Evolutionary conservation across 2,888 invertebrate genomes (phyloP), one percentile per base, ranked within the genome.

Genomic region (Xanthia icteritia): DNA sequence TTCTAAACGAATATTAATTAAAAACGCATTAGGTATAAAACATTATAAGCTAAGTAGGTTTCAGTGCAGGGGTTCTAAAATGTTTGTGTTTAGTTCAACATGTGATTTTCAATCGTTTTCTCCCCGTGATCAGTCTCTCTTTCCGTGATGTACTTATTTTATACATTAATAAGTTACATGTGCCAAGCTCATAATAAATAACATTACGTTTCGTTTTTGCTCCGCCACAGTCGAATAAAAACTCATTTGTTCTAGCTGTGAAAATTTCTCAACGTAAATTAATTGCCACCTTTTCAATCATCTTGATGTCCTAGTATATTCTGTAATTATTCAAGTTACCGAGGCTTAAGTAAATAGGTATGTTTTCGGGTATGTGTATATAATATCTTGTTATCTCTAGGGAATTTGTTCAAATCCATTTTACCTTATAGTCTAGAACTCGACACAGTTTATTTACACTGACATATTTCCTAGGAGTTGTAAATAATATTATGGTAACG

Each of bases 241-340:
- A 56, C 8, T 54, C 27, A 42, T 58, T 51, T 39, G 5, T 27
- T n/a, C 15, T 31, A 51, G n/a, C 20, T 61, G n/a, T 15, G 31
- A 75, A 48, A 45, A 60, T 39, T 8, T 31, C 27, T 27, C 15
- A 23, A 51, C 5, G 31, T 66, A 36, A 69, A 70, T 13, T 13
- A 71, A 71, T 45, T 63, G 20, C 17, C 31, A 36, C 27, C 13
- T 27, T 27, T 48, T 51, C 31, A 42, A 79, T 42, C n/a, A 60
- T 79, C 79, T 69, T 60, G 51, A 23, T 80, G 60, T 79, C 39
- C 11, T 79, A 69, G 42, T 61, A 61, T 65, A 79, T 51, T 71
- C 69, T 80, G 54, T 39, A 45, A 48, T 83, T 80, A 73, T 78
- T 75, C 61, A 56, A 78, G 83, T 85, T 83, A 77, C 77, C 63